Base-by-base conservation (phyloP, 53 echinoderm and acorn worm species). In the Paracentrotus lividus region DNA sequence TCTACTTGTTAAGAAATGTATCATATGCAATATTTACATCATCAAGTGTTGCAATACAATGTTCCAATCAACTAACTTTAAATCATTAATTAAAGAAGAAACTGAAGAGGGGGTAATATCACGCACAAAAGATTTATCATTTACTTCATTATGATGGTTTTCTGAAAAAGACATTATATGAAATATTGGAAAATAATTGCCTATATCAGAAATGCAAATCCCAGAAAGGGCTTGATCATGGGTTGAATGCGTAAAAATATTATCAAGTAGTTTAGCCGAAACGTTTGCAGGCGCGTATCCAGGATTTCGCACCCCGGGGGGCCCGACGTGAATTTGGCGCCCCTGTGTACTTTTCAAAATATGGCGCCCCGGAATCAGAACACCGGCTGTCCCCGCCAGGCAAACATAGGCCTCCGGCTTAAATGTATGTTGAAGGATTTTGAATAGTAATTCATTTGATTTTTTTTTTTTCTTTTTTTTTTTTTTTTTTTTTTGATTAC, bases 241-340 rank as follows among this genome's bases (percentile, higher is more conserved):
- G 23, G 31, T 58, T 57, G 42, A 34, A 59, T 92, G 87, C n/a
- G 92, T 94, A 49, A 95, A 75, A 14, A 95, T 95, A 54, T 95
- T 93, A 58, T 95, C 93, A 56, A 95, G 72, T 8, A 95, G 90
- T 24, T 91, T 76, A 38, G 85, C 58, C 20, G 84, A 59, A 33
- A 85, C 60, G n/a, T n/a, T n/a, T n/a, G n/a, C n/a, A n/a, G n/a
- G n/a, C n/a, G n/a, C n/a, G n/a, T n/a, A n/a, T n/a, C n/a, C n/a
- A n/a, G n/a, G n/a, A n/a, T n/a, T n/a, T n/a, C n/a, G n/a, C n/a
- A n/a, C n/a, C n/a, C n/a, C n/a, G n/a, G n/a, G n/a, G n/a, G n/a
- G n/a, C n/a, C n/a, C n/a, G n/a, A n/a, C n/a, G n/a, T n/a, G n/a
- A n/a, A n/a, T n/a, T n/a, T n/a, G n/a, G n/a, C n/a, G n/a, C n/a